These are phyloP conservation scores for Leptosomus discolor DNA, from an alignment of 2,113 vertebrate species.

Conservation along the genomic window DNA sequence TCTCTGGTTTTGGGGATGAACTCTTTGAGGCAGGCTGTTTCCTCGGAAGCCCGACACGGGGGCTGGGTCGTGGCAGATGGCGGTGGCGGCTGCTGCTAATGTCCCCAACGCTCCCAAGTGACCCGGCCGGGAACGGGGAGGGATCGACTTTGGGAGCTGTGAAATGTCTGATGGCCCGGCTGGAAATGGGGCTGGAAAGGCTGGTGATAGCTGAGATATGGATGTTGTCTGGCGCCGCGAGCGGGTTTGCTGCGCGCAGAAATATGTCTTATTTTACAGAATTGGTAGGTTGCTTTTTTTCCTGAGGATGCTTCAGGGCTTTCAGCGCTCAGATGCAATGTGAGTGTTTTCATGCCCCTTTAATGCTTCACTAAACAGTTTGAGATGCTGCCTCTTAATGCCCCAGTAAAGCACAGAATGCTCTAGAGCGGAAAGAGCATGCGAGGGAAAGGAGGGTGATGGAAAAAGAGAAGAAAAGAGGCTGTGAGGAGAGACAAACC, in stretches of 20 bases:
- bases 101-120: neutral
- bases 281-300: neutral
- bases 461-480: neutral
- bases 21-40: neutral
- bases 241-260: neutral
- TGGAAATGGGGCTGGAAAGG: neutral
- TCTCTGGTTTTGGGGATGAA: rapidly evolving
- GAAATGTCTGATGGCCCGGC: neutral
- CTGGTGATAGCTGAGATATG: neutral
- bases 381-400: constrained; percentile 50
- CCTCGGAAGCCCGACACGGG: neutral
- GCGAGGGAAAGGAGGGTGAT: neutral
- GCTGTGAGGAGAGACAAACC: neutral
- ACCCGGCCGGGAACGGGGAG: neutral
- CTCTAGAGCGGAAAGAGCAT: constrained; percentile 45
- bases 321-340: neutral
- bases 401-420: neutral
- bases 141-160: neutral
- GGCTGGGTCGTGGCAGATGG: neutral
- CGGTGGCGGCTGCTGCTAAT: neutral
- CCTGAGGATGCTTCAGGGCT: constrained; percentile 23
- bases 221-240: neutral
- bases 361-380: constrained; percentile 56
- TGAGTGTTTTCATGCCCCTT: constrained; percentile 53
- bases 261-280: neutral